These are phyloP conservation scores for Harpegnathos saltator DNA, from an alignment of 1,140 invertebrate species.

Conservation along the genomic window DNA sequence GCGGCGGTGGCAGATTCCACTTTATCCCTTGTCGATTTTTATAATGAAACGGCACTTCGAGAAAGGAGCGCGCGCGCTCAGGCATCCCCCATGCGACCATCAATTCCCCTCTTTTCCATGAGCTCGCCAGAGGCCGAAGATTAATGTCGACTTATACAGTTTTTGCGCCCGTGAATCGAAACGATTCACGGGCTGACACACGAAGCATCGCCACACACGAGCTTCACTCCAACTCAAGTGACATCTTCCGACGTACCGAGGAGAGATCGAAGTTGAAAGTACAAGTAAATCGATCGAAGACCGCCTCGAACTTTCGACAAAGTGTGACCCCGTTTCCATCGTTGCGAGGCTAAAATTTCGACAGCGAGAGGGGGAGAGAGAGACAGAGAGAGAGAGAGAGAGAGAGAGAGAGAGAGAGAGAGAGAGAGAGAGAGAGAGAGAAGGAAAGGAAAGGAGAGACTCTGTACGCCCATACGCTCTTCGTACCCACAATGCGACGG, in stretches of 20 bases:
- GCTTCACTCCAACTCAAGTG: slow-evolving; percentile 61
- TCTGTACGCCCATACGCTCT: not conserved
- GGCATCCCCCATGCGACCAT: slow-evolving; percentile 62
- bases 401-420: no score
- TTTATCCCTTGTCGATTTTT: slow-evolving; percentile 69
- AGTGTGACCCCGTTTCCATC: slow-evolving; percentile 11
- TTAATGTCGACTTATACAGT: slow-evolving; percentile 69
- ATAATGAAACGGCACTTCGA: slow-evolving; percentile 71
- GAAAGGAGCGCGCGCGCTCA: slow-evolving; percentile 24
- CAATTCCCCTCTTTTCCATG: slow-evolving; percentile 68
- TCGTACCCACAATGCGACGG: not conserved
- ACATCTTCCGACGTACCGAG: slow-evolving; percentile 9
- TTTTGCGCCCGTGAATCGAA: slow-evolving; percentile 45
- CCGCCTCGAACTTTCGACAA: slow-evolving; percentile 35
- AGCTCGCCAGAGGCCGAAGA: slow-evolving; percentile 67
- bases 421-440: not conserved
- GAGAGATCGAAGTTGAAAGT: not conserved
- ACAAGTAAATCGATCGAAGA: not conserved
- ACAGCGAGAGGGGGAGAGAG: no score
- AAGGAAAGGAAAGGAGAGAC: not conserved
- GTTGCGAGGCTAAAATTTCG: not conserved
- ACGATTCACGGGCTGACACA: slow-evolving; percentile 9
- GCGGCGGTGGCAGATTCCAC: slow-evolving; percentile 47
- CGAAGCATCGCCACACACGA: slow-evolving; percentile 46
- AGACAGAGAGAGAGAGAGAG: no score